Evolutionary conservation across 30 jellyfish, hydroid and myxozoan genomes (phyloP), one percentile per base, ranked within the genome.

Genomic region (Aurelia sp.): DNA sequence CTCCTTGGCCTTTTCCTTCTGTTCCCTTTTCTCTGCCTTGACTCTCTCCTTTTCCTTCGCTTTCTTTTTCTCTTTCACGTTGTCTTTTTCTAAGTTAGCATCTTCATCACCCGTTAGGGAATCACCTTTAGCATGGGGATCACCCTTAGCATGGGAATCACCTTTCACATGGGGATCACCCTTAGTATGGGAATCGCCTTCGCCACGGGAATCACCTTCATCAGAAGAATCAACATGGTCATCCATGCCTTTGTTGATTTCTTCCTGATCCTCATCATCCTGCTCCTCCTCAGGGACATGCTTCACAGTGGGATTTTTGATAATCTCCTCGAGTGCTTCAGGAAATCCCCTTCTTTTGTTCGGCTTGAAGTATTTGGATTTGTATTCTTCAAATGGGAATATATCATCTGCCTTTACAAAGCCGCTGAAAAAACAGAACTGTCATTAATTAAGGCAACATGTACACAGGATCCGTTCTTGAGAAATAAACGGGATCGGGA

Each of bases 251-350:
- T 51, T 58, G 6, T 64, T 61, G 3, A 20, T n/a, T 13, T 38
- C 63, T 13, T 50, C 82, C n/a, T 44, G 75, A 21, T 80, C 82
- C 2, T 80, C 82, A 15, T 80, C 76, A 30, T 76, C 77, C 17
- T 58, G 64, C n/a, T 78, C 88, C 72, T 62, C 80, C 17, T 33
- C 79, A 15, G 78, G 79, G 10, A 9, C 85, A 67, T 92, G 95
- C 62, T 63, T 88, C 20, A 92, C 97, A 17, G 97, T 92, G 1
- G 98, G 98, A 64, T 92, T 92, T 15, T 86, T 73, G 18, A 69
- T 77, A 55, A 92, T 81, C 67, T 92, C 98, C 47, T 86, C 95
- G 16, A 92, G 88, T 15, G 98, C 98, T 67, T 92, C 98, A 15
- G 86, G 80, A 59, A 92, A 92, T 3, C 98, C 98, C 27, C 98